These are phyloP conservation scores for Xenops minutus DNA, from an alignment of 2,797 vertebrate genomes.

Conservation along the genomic window DNA sequence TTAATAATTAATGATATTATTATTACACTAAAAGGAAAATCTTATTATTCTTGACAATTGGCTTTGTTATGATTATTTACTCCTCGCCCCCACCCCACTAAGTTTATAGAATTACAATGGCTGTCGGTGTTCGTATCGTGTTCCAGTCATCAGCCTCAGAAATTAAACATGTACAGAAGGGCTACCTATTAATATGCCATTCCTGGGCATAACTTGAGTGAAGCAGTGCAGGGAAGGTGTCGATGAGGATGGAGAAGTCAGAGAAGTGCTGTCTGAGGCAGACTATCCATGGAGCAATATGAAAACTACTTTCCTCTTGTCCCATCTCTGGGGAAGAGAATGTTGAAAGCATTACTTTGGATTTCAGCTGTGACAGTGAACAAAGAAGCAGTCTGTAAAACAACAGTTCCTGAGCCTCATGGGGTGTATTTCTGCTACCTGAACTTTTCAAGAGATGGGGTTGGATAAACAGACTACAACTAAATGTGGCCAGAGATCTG, in stretches of 20 bases:
- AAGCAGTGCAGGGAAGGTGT: background rate
- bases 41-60: slow-evolving; percentile 22
- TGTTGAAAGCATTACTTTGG: background rate
- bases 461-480: background rate
- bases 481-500: background rate
- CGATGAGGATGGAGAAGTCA: background rate
- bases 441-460: background rate
- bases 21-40: slow-evolving; percentile 38
- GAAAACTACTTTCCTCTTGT: background rate
- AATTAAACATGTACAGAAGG: background rate
- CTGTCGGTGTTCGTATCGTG: background rate
- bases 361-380: background rate
- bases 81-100: background rate
- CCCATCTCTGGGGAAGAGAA: background rate
- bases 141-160: background rate
- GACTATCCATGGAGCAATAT: background rate
- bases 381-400: background rate
- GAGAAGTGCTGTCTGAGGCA: background rate
- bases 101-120: background rate
- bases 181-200: background rate
- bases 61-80: slow-evolving; percentile 33
- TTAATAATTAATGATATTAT: slow-evolving; percentile 26
- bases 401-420: background rate
- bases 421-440: background rate
- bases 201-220: background rate